These are phyloP conservation scores for Chunga burmeisteri DNA, from an alignment of 2,113 vertebrate species.

Conservation along the genomic window DNA sequence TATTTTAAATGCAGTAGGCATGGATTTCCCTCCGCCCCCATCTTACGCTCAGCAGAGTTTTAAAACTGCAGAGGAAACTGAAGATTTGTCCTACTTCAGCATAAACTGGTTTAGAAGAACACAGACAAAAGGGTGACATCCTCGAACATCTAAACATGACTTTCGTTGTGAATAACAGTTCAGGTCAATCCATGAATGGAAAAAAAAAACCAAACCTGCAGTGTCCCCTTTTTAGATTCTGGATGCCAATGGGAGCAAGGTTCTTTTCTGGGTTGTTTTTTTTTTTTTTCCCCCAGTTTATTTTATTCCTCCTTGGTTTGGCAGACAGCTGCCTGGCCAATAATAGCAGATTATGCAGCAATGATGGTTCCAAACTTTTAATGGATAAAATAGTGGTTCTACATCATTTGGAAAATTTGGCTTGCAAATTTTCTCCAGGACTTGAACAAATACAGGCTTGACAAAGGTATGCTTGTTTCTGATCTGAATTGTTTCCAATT, in stretches of 20 bases:
- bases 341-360: conserved; percentile 18
- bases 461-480: conserved; percentile 77
- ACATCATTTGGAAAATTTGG: conserved; percentile 32
- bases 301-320: conserved; percentile 26
- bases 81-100: not conserved
- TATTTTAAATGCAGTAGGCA: not conserved
- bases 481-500: conserved; percentile 52
- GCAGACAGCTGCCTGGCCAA: conserved; percentile 29
- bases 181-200: not conserved
- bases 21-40: not conserved
- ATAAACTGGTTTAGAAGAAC: not conserved
- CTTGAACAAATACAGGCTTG: conserved; percentile 49
- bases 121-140: not conserved
- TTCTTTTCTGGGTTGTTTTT: not conserved
- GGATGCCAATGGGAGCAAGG: not conserved
- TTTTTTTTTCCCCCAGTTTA: not conserved
- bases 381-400: conserved; percentile 55
- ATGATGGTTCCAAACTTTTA: conserved; percentile 23
- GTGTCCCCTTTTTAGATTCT: not conserved
- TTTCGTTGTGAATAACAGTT: not conserved
- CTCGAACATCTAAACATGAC: not conserved
- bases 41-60: not conserved
- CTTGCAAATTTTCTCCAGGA: conserved; percentile 3
- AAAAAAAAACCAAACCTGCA: not conserved
- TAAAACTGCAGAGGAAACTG: not conserved